phyloP scores from a whole-genome alignment of 2,113 vertebrate species.

The Vicugna pacos region DNA sequence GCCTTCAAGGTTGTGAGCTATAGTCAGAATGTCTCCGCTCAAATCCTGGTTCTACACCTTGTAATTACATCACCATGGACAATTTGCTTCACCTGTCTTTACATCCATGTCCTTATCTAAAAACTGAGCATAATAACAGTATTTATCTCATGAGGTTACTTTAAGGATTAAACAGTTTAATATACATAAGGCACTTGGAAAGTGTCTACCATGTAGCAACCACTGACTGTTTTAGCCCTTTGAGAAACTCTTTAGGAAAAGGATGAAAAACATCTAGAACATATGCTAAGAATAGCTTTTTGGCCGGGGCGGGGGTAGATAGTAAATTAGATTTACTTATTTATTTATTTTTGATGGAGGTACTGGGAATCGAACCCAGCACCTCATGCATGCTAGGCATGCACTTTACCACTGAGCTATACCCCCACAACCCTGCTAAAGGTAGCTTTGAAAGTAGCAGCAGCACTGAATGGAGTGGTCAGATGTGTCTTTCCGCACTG shows the following conservation, averaged over 20 bases:
- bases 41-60: background rate
- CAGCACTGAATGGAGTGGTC: background rate
- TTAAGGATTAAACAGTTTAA: background rate
- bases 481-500: background rate
- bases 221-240: background rate
- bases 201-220: background rate
- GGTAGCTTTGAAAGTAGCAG: background rate
- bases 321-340: too few relatives aligned
- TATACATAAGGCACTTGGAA: background rate
- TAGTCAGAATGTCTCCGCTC: background rate
- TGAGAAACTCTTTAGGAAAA: background rate
- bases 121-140: background rate
- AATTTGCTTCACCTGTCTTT: background rate
- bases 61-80: background rate
- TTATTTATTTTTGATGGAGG: too few relatives aligned
- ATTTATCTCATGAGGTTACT: background rate
- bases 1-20: background rate
- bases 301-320: too few relatives aligned
- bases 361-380: too few relatives aligned
- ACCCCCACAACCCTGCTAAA: too few relatives aligned
- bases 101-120: conserved; percentile 10
- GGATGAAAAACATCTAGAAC: background rate
- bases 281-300: background rate
- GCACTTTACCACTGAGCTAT: too few relatives aligned
- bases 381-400: too few relatives aligned